Base-by-base conservation (phyloP, 1,140 invertebrate genomes). In the Ips typographus region DNA sequence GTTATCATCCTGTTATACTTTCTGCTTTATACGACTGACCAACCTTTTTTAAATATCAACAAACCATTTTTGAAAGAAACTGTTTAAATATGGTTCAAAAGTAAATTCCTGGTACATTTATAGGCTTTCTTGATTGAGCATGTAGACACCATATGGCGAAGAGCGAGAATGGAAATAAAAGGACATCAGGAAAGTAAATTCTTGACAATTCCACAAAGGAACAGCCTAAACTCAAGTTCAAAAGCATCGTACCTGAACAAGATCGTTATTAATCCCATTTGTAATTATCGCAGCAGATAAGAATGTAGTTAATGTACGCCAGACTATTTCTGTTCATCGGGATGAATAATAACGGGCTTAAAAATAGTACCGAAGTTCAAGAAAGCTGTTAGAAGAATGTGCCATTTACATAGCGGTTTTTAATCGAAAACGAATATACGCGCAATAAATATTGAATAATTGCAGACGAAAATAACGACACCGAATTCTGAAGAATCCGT, bases 401-500 rank as follows among this genome's bases (percentile, higher is more conserved):
- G 68, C 57, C 61, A 70, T 65, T 64, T 61, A 55, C 61, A 49
- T 61, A 41, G 68, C 68, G 61, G 39, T 70, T 70, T 64, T 70
- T 65, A 58, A 70, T 70, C 68, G 68, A 70, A 70, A 66, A 65
- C 64, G 63, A 60, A 66, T 71, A 67, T 47, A 52, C 49, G 56
- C 6, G 70, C 64, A 66, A 71, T 62, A 71, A 71, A 66, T 61
- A 66, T 66, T 61, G 65, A 71, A 70, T 70, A 70, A 70, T 64
- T 70, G 55, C 61, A 22, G 61, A 37, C 53, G 55, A 70, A 70
- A 64, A 65, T 64, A 64, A 62, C 53, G 44, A 37, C 4, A 22
- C 53, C 40, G 57, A 60, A 68, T 68, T 51, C 66, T 52, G 51
- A 47, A 57, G 70, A 66, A 66, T 71, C 59, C 70, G 70, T 71